phyloP scores from a whole-genome alignment of 2,113 vertebrate genomes.

The Blennius ocellaris region DNA sequence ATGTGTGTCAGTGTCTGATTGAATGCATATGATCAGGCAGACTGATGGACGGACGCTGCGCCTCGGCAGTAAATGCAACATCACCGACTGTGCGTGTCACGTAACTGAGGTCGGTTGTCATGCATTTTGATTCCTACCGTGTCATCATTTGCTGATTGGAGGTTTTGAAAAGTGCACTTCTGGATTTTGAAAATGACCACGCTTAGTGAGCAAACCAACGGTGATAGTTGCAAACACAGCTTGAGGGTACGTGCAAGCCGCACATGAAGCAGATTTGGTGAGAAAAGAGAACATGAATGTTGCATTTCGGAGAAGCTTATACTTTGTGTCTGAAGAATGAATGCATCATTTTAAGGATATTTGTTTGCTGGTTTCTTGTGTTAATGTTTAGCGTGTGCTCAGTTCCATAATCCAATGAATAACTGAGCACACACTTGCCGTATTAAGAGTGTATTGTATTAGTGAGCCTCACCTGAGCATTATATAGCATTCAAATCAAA shows the following conservation, averaged over 20 bases:
- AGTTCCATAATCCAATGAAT: too few species aligned
- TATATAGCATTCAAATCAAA: too few species aligned
- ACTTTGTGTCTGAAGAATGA: slow-evolving; percentile 6
- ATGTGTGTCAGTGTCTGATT: slow-evolving; percentile 6
- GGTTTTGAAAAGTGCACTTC: slow-evolving; percentile 44
- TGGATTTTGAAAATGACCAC: slow-evolving; percentile 42
- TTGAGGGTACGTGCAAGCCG: slow-evolving; percentile 8
- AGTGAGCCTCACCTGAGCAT: too few species aligned
- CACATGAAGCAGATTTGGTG: slow-evolving; percentile 34
- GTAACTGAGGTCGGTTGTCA: slow-evolving; percentile 5
- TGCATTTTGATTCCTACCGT: slow-evolving; percentile 26
- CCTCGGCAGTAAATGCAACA: slow-evolving; percentile 1
- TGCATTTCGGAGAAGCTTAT: slow-evolving; percentile 14
- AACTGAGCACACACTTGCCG: too few species aligned
- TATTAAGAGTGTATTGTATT: too few species aligned
- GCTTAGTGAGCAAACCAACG: slow-evolving; percentile 33
- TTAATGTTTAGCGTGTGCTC: not conserved
- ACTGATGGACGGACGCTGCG: not conserved
- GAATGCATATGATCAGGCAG: not conserved
- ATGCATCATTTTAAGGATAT: not conserved
- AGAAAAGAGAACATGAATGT: slow-evolving; percentile 4
- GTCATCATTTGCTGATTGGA: slow-evolving; percentile 53
- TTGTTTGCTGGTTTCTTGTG: not conserved
- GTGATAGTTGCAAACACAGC: slow-evolving; percentile 49
- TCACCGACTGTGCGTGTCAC: slow-evolving; percentile 16